Evolutionary conservation across 2,888 invertebrate species (phyloP).

Genomic region (Drosophila algonquin): DNA sequence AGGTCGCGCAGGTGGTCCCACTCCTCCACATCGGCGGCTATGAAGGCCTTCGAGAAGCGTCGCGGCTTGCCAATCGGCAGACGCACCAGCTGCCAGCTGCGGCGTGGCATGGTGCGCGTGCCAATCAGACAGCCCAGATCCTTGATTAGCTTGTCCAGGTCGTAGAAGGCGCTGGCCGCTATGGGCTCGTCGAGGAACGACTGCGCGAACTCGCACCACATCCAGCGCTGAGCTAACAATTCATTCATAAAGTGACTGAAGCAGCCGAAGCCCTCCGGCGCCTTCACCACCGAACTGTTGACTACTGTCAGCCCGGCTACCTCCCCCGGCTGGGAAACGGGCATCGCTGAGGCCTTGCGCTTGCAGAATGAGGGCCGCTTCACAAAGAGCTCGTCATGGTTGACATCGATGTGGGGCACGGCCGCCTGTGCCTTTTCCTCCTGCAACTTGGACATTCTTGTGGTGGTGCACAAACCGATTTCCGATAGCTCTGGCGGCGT

Average conservation of each 20-base stretch:
- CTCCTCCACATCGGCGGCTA: constrained; percentile 38
- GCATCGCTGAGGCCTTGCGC: neutral
- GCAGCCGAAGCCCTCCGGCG: neutral
- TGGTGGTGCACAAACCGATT: constrained; percentile 14
- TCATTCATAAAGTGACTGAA: constrained; percentile 39
- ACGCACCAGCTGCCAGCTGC: constrained; percentile 57
- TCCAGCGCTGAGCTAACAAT: constrained; percentile 49
- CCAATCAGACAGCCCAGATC: constrained; percentile 24
- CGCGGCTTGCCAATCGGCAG: constrained; percentile 57
- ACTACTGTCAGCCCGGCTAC: no score
- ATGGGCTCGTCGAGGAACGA: constrained; percentile 52
- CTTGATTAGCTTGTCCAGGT: constrained; percentile 33
- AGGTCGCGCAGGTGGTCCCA: constrained; percentile 33
- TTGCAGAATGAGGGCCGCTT: constrained; percentile 49
- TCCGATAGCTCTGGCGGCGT: constrained; percentile 16
- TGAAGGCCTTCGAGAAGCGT: constrained; percentile 56
- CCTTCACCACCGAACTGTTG: neutral
- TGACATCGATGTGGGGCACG: neutral
- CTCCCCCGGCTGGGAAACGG: neutral
- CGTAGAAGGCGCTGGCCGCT: constrained; percentile 27
- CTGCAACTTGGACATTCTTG: constrained; percentile 5
- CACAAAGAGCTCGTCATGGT: constrained; percentile 53
- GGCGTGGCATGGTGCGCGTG: constrained; percentile 40
- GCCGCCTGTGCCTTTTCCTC: neutral
- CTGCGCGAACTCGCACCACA: constrained; percentile 61